Percentiles rank a stretch among this genome's conserved stretches.
Evolutionary conservation across 92 coral and sea anemone species (phyloP).

Genomic region (Parazoanthus atlanticus): DNA sequence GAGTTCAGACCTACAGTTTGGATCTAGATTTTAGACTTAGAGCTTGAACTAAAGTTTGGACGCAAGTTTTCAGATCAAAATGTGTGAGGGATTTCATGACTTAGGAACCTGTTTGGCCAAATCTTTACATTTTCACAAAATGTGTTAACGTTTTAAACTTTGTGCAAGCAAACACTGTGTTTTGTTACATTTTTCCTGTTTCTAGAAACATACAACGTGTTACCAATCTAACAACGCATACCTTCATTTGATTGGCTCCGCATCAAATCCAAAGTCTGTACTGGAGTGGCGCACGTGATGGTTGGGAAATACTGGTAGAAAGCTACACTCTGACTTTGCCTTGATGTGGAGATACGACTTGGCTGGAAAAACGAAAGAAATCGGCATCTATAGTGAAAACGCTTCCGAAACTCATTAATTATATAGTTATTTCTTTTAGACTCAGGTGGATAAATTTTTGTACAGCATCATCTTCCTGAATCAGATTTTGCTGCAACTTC

Average conservation of each 20-base stretch:
- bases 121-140: too few relatives aligned
- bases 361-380: background rate
- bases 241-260: background rate
- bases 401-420: background rate
- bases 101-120: too few relatives aligned
- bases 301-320: slow-evolving; percentile 38
- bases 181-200: too few relatives aligned
- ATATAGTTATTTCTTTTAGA: background rate
- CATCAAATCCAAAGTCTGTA: background rate
- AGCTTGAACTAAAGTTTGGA: background rate
- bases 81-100: background rate
- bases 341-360: background rate
- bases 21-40: too few relatives aligned
- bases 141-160: too few relatives aligned
- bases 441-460: too few relatives aligned
- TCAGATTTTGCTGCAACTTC: too few relatives aligned
- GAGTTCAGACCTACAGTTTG: too few relatives aligned
- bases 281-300: slow-evolving; percentile 27
- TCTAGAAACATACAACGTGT: too few relatives aligned
- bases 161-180: too few relatives aligned
- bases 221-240: background rate
- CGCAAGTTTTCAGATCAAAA: background rate
- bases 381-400: background rate
- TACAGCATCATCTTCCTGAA: too few relatives aligned
- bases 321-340: background rate